phyloP scores from a whole-genome alignment of 1,140 invertebrate species.

The Zaprionus ornatus region DNA sequence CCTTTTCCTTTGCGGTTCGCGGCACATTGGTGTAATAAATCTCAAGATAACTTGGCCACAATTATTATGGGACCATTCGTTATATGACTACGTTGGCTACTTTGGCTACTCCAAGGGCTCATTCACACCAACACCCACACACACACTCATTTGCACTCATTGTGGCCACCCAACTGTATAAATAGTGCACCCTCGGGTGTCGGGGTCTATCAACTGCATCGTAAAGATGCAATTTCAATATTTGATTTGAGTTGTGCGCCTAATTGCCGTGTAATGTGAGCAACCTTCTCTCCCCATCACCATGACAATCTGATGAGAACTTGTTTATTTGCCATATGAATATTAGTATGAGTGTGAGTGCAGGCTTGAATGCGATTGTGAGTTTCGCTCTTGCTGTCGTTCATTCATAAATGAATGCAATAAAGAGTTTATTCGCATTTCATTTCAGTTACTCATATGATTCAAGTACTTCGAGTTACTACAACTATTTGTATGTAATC shows the following conservation, averaged over 20 bases:
- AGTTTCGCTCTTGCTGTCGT: not conserved
- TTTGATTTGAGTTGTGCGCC: slow-evolving; percentile 12
- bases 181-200: not conserved
- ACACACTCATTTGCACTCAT: not conserved
- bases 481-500: not conserved
- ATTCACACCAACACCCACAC: not conserved
- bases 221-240: slow-evolving; percentile 37
- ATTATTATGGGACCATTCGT: slow-evolving; percentile 3
- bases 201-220: slow-evolving; percentile 1
- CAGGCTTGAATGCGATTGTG: not conserved
- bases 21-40: slow-evolving; percentile 51
- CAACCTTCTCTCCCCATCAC: not conserved
- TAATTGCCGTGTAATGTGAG: slow-evolving; percentile 14
- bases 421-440: not conserved
- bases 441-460: not conserved
- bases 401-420: slow-evolving; percentile 19
- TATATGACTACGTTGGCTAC: not conserved
- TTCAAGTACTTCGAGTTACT: not conserved
- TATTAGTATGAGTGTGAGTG: not conserved
- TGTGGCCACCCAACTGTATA: not conserved
- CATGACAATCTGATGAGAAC: not conserved
- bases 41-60: slow-evolving; percentile 50
- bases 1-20: slow-evolving; percentile 1
- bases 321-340: slow-evolving; percentile 11
- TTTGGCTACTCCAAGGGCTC: slow-evolving; percentile 5